These are phyloP conservation scores for Philotrypesis tridentata DNA, from an alignment of 1,140 invertebrate genomes.

Conservation along the genomic window DNA sequence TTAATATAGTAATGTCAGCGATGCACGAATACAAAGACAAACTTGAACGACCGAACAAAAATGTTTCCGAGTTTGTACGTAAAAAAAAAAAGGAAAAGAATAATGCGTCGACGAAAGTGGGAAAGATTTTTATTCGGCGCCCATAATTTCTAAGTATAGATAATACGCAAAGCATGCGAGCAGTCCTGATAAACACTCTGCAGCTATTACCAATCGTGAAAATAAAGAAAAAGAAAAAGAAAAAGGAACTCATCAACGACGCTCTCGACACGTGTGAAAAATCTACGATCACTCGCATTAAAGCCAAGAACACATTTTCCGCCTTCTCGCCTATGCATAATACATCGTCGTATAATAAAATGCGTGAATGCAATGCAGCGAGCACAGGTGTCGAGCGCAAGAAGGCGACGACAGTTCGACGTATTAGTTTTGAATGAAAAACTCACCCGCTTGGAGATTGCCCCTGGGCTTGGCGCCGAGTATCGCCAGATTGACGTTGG, in stretches of 20 bases:
- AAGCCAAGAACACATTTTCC: neutral
- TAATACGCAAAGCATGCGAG: neutral
- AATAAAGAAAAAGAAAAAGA: neutral
- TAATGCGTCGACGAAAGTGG: too few species aligned
- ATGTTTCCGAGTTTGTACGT: neutral
- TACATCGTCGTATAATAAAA: too few species aligned
- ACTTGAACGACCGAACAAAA: neutral
- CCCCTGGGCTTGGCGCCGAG: constrained; percentile 96
- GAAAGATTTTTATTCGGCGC: neutral
- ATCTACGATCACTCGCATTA: neutral
- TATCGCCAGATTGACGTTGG: constrained; percentile 98
- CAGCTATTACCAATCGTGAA: too few species aligned
- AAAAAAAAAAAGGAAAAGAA: too few species aligned
- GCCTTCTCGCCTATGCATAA: too few species aligned
- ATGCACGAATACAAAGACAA: too few species aligned
- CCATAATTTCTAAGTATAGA: neutral
- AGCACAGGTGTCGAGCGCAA: neutral
- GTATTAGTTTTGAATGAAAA: neutral
- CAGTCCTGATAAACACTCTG: neutral
- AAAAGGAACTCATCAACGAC: neutral
- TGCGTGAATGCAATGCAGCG: too few species aligned
- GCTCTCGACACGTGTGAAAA: neutral
- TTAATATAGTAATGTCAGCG: neutral
- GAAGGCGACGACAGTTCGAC: neutral
- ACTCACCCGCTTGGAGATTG: constrained; percentile 85